Percentiles rank a stretch among this genome's conserved stretches.
These are phyloP conservation scores for Coenobita brevimanus DNA, from an alignment of 1,140 invertebrate species.

Conservation along the genomic window DNA sequence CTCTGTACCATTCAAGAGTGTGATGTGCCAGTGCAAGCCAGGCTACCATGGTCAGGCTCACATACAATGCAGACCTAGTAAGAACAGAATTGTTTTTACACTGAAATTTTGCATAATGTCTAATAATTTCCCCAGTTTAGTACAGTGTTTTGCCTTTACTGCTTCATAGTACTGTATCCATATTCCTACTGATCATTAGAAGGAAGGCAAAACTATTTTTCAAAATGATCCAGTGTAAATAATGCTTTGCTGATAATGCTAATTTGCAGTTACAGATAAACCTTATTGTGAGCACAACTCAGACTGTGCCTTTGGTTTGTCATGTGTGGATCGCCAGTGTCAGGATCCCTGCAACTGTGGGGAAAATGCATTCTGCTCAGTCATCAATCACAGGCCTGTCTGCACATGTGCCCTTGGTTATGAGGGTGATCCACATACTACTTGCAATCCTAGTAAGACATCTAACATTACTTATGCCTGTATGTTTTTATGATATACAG, in stretches of 20 bases:
- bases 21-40: conserved; percentile 89
- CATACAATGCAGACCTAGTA: conserved; percentile 85
- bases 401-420: conserved; percentile 72
- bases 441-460: conserved; percentile 70
- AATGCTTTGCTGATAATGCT: conserved; percentile 12
- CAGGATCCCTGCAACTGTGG: conserved; percentile 88
- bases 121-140: no score
- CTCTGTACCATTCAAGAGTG: conserved; percentile 86
- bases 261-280: conserved; percentile 57
- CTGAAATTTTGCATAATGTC: not conserved
- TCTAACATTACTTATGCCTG: conserved; percentile 27
- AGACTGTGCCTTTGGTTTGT: conserved; percentile 82
- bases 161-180: no score
- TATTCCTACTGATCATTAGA: no score
- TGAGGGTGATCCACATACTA: conserved; percentile 72
- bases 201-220: not conserved
- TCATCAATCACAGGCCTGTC: conserved; percentile 69
- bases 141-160: no score
- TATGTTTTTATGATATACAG: no score
- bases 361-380: conserved; percentile 82
- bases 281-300: conserved; percentile 80
- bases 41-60: conserved; percentile 81
- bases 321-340: conserved; percentile 80
- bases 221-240: not conserved
- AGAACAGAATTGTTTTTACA: conserved; percentile 61